Evolutionary conservation across 2,113 vertebrate genomes (phyloP), one percentile per base, ranked within the genome.

Genomic region (Asarcornis scutulata): DNA sequence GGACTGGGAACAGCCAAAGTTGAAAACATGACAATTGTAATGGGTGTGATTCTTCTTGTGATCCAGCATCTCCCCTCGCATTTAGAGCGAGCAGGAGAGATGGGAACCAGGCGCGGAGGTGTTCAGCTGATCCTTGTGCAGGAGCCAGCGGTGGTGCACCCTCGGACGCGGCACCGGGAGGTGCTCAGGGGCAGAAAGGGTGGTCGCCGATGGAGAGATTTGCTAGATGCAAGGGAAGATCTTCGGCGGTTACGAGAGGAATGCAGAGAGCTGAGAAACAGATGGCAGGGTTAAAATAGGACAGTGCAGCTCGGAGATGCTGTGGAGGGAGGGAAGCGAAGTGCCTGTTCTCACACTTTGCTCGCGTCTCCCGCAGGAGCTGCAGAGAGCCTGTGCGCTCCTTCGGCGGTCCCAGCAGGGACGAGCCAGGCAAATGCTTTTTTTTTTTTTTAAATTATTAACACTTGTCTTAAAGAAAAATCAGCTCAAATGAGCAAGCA

Each of bases 261-360:
- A 63, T 1, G 25, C 26, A 5, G 38, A 17, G 82, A 90, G 76
- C n/a, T 75, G 90, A 3, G 42, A 71, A 93, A n/a, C 96, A 96
- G 96, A 96, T 97, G 96, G 96, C 77, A 73, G 93, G 91, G 96
- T 97, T 96, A 94, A 94, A 97, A 97, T 77, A 93, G 96, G 96
- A 92, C 86, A 55, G 83, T 55, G 83, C 86, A 17, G 56, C 12
- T 29, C 11, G 3, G 79, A 89, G 91, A 52, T 84, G 90, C 86
- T 86, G 88, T 93, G 86, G 32, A 91, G 93, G 92, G 92, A 89
- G 74, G 50, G 88, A 23, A 94, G 86, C 1, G 85, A 71, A 81
- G 83, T 38, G 93, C 93, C 87, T 96, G 92, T 93, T 93, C 95
- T 96, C 91, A 82, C 94, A 93, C 93, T 86, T 83, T 1, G 9